Evolutionary conservation across 2,888 invertebrate genomes (phyloP).

Genomic region (Pecten maximus): DNA sequence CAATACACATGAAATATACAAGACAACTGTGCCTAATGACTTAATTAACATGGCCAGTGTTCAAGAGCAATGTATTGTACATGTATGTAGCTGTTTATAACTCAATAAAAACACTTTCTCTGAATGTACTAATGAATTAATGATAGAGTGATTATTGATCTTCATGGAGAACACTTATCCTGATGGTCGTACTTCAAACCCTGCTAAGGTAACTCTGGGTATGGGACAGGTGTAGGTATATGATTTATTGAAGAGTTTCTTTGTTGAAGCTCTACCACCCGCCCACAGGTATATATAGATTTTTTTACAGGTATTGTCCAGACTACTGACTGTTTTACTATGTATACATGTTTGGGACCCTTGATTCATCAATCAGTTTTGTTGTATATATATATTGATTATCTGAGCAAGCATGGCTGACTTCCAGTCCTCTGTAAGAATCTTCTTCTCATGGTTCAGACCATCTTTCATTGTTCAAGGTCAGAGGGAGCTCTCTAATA

Average conservation of each 20-base stretch:
- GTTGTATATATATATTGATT: neutral
- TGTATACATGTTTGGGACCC: neutral
- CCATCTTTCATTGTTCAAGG: constrained; percentile 19
- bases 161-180: neutral
- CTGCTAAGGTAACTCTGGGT: neutral
- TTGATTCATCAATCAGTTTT: constrained; percentile 20
- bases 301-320: neutral
- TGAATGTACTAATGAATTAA: neutral
- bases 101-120: neutral
- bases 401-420: neutral
- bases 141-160: constrained; percentile 6
- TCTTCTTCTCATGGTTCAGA: neutral
- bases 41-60: neutral
- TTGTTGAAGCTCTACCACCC: neutral
- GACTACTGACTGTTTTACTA: neutral
- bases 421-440: neutral
- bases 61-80: neutral
- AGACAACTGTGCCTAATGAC: neutral
- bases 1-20: neutral
- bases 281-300: neutral
- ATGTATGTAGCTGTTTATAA: neutral
- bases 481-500: neutral
- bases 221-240: neutral
- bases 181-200: neutral
- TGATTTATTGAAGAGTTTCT: neutral